Percentiles rank a stretch among this genome's conserved stretches.
These are phyloP conservation scores for Lasioglossum lativentre DNA, from an alignment of 2,888 invertebrate genomes.

Conservation along the genomic window DNA sequence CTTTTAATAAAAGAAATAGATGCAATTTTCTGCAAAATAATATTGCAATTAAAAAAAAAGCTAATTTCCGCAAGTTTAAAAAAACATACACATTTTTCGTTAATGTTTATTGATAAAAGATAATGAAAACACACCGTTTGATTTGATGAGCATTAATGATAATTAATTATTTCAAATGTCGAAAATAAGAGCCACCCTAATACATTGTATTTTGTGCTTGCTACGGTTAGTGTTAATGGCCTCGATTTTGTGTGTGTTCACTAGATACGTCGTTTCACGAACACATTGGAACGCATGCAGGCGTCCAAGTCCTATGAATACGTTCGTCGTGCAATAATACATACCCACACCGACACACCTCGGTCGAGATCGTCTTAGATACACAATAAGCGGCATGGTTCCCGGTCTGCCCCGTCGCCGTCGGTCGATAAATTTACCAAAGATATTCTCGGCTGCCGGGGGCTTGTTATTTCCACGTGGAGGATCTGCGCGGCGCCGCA, in stretches of 20 bases:
- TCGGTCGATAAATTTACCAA: constrained; percentile 42
- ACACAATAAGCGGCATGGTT: constrained; percentile 54
- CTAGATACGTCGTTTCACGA: background rate
- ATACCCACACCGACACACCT: constrained; percentile 33
- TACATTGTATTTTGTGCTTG: background rate
- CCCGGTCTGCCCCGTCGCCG: background rate
- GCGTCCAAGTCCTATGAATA: constrained; percentile 51
- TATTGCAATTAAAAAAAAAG: too few relatives aligned
- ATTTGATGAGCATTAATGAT: too few relatives aligned
- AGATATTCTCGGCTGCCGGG: constrained; percentile 63
- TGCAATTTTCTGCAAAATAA: too few relatives aligned
- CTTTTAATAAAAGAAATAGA: too few relatives aligned
- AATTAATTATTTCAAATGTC: too few relatives aligned
- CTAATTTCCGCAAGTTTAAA: too few relatives aligned
- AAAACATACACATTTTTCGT: too few relatives aligned
- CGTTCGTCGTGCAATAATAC: constrained; percentile 40
- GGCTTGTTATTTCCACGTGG: constrained; percentile 83
- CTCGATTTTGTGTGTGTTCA: background rate
- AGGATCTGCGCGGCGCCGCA: constrained; percentile 75
- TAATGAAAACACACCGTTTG: too few relatives aligned
- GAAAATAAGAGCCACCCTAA: too few relatives aligned
- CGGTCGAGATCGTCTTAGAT: constrained; percentile 43
- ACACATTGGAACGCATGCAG: background rate
- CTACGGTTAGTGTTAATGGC: background rate
- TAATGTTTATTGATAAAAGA: too few relatives aligned